These are phyloP conservation scores for Hepsetus odoe DNA, from an alignment of 2,113 vertebrate genomes.

Conservation along the genomic window DNA sequence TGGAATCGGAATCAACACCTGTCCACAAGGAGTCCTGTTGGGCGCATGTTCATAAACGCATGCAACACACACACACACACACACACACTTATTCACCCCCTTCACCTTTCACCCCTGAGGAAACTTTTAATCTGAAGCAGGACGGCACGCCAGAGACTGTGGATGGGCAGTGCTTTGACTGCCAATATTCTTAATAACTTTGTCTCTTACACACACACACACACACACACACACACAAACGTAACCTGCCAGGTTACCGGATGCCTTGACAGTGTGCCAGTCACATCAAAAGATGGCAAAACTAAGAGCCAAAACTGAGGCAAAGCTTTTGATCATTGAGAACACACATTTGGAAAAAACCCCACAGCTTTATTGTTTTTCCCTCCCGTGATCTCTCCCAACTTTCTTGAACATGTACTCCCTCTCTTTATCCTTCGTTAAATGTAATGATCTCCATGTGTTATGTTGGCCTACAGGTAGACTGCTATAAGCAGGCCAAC, in stretches of 20 bases:
- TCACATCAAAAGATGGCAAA: constrained; percentile 71
- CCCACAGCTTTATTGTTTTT: not conserved
- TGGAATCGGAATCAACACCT: constrained; percentile 63
- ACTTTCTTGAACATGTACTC: constrained; percentile 49
- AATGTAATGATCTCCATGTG: constrained; percentile 22
- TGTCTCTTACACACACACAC: constrained; percentile 18
- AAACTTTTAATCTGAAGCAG: constrained; percentile 66
- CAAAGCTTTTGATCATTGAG: constrained; percentile 68
- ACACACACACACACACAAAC: constrained; percentile 40
- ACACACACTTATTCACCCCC: constrained; percentile 50
- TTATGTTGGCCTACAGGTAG: not conserved
- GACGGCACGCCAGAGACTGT: constrained; percentile 53
- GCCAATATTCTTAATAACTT: constrained; percentile 54
- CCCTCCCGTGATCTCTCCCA: constrained; percentile 34
- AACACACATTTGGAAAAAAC: constrained; percentile 6
- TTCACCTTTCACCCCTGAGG: constrained; percentile 59
- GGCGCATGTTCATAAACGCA: constrained; percentile 31
- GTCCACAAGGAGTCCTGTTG: constrained; percentile 57
- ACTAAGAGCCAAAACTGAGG: constrained; percentile 59
- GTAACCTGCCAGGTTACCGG: constrained; percentile 48
- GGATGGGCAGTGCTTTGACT: constrained; percentile 49
- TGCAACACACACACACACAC: constrained; percentile 47
- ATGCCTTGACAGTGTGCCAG: constrained; percentile 67
- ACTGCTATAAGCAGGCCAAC: not conserved
- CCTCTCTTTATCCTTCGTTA: constrained; percentile 33